Evolutionary conservation across 2,113 vertebrate genomes (phyloP), one percentile per base, ranked within the genome.

Genomic region (Anguilla rostrata): DNA sequence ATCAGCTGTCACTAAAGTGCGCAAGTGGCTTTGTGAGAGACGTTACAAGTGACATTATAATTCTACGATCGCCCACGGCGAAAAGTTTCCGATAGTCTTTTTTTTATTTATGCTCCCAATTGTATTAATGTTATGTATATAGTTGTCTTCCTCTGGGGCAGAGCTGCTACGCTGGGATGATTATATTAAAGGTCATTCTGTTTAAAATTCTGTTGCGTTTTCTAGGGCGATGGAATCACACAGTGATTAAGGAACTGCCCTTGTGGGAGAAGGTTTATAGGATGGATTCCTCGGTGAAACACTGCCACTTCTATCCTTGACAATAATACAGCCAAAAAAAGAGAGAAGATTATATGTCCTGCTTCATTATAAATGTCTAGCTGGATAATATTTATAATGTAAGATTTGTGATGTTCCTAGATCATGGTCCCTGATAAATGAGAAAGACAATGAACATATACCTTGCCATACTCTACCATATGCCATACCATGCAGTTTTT

Each of bases 1-100:
- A 85, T 92, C 88, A 91, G 86, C 87, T 93, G 83, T 87, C 82
- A 87, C 49, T 90, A 85, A 90, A 85, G 29, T 78, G 82, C 87
- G 40, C 78, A 84, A 91, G 91, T 89, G 78, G 39, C 41, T 88
- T 88, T 85, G 83, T 88, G 34, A 81, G 82, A 85, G 79, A 75
- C 49, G 49, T 34, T 85, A 84, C 12, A 43, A 84, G 15, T 84
- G 20, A 87, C 81, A 85, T 46, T 88, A 12, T 88, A 82, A 63
- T 79, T 41, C 63, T 84, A 22, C 6, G 9, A 18, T 8, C 81
- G 39, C 41, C 63, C 71, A 66, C 39, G 40, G 39, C 43, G 16
- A 84, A 83, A 79, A 78, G 71, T 63, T 83, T 60, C 66, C 39
- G 29, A 43, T 66, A n/a, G 71, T 82, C 26, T 20, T 85, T 85